A percentile compares a stretch with the other conserved stretches of the same genome.
Conservation (phyloP, 2,113 vertebrate genomes). For the Chloroceryle aenea region DNA sequence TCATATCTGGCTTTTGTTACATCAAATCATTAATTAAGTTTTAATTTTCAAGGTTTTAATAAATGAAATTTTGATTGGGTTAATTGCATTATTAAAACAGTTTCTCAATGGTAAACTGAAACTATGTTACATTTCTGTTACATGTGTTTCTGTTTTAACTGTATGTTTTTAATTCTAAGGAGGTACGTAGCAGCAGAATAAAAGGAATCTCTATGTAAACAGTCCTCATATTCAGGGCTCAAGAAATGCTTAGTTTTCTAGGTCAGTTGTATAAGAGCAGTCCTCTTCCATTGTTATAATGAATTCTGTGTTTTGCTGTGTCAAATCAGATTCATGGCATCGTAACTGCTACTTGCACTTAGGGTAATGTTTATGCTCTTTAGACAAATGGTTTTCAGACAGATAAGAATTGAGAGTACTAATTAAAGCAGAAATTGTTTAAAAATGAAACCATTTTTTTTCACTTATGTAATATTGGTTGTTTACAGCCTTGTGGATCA, state of each 20-base stretch:
- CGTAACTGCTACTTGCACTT: neutral
- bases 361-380: neutral
- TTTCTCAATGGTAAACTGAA: neutral
- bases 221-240: neutral
- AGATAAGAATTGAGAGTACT: neutral
- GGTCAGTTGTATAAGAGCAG: neutral
- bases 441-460: neutral
- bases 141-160: neutral
- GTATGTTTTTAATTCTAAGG: neutral
- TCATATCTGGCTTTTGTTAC: neutral
- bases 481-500: neutral
- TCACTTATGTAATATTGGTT: neutral
- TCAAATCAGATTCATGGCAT: neutral
- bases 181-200: neutral
- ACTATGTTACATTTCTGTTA: neutral
- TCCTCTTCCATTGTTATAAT: neutral
- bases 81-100: neutral
- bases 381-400: neutral
- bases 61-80: neutral
- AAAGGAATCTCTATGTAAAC: neutral
- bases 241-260: neutral
- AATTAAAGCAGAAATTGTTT: constrained; percentile 1
- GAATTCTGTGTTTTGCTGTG: neutral
- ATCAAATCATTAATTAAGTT: neutral
- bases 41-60: neutral